phyloP scores from a whole-genome alignment of 2,113 vertebrate genomes.

The Hyaena hyaena region DNA sequence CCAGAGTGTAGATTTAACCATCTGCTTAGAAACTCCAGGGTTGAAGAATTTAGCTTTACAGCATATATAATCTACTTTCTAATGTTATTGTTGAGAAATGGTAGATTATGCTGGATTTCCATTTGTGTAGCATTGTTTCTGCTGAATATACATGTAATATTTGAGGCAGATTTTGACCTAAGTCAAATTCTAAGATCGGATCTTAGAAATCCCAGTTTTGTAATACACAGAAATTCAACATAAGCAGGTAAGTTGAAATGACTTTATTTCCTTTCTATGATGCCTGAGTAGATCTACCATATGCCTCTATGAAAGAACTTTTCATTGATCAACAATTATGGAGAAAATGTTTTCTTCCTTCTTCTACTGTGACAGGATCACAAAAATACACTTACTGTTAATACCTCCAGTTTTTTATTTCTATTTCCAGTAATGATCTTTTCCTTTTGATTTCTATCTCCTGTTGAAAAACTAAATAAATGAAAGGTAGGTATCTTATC shows the following conservation, averaged over 20 bases:
- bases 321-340: neutral
- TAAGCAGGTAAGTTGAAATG: neutral
- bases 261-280: neutral
- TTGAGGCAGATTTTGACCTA: constrained; percentile 15
- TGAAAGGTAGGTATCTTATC: neutral
- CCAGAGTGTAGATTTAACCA: neutral
- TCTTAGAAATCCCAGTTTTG: neutral
- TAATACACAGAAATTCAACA: constrained; percentile 8
- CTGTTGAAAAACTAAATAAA: constrained; percentile 62
- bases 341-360: neutral
- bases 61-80: constrained; percentile 7
- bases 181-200: neutral
- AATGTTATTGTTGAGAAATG: constrained; percentile 43
- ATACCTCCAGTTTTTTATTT: constrained; percentile 73
- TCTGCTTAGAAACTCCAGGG: neutral
- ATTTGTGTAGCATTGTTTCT: neutral
- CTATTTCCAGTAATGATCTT: constrained; percentile 57
- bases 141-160: neutral
- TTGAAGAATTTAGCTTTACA: neutral
- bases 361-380: neutral
- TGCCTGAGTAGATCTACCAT: neutral
- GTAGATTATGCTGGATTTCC: neutral
- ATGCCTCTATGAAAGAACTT: neutral
- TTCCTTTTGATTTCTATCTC: constrained; percentile 60
- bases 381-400: constrained; percentile 77